Conservation (phyloP, 2,888 invertebrate species). For the Trissoscelio sp. region DNA sequence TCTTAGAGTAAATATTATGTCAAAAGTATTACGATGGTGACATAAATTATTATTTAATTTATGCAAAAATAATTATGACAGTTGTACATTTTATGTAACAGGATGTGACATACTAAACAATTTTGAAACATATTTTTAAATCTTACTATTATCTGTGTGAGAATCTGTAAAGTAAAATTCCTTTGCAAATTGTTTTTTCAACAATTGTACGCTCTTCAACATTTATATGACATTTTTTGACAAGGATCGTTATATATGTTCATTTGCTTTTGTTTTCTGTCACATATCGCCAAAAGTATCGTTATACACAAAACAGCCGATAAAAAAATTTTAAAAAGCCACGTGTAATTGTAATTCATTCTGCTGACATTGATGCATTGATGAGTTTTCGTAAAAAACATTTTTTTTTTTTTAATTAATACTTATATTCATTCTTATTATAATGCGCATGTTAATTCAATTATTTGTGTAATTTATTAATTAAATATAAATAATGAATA, state of each 20-base stretch:
- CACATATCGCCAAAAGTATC: background rate
- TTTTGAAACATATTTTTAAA: slow-evolving; percentile 8
- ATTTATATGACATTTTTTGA: background rate
- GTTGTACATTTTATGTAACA: slow-evolving; percentile 10
- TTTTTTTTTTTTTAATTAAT: background rate
- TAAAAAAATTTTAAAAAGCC: background rate
- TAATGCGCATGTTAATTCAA: background rate
- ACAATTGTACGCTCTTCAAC: background rate
- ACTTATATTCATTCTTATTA: background rate
- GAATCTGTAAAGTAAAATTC: slow-evolving; percentile 20
- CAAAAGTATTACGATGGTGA: too few species aligned
- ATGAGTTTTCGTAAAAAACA: background rate
- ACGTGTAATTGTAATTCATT: background rate
- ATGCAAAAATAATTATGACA: background rate
- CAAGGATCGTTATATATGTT: background rate
- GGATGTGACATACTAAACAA: slow-evolving; percentile 4
- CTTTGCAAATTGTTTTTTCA: slow-evolving; percentile 24
- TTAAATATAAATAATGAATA: slow-evolving; percentile 2
- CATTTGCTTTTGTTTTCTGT: background rate
- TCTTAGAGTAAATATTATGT: too few species aligned
- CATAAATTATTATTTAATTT: too few species aligned
- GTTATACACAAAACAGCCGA: background rate
- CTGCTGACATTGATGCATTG: background rate
- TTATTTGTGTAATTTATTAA: too few species aligned
- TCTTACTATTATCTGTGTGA: background rate